Evolutionary conservation across 2,888 invertebrate species (phyloP).

Genomic region (Ectemnius cavifrons): DNA sequence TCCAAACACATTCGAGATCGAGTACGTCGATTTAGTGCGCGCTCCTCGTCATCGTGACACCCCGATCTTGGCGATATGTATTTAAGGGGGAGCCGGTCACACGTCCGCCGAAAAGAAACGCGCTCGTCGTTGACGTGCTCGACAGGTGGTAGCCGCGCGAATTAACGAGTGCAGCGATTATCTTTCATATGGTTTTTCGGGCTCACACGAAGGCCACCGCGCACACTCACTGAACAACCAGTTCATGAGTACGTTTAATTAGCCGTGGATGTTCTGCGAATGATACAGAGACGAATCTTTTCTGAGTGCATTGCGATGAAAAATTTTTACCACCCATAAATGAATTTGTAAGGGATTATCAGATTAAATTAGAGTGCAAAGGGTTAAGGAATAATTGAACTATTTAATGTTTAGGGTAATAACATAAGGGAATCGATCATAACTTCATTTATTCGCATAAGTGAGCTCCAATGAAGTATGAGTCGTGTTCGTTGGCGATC

Average conservation of each 20-base stretch:
- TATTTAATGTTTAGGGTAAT: no score
- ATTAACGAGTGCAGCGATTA: slow-evolving; percentile 62
- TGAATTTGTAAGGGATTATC: no score
- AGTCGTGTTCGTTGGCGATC: background rate
- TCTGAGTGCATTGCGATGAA: slow-evolving; percentile 10
- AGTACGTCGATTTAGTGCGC: slow-evolving; percentile 33
- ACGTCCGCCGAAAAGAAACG: slow-evolving; percentile 33
- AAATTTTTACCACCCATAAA: background rate
- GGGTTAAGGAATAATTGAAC: no score
- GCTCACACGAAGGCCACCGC: slow-evolving; percentile 2
- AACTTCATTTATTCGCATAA: background rate
- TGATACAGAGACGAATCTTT: slow-evolving; percentile 9
- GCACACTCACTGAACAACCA: background rate
- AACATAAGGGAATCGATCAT: background rate
- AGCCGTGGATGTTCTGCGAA: background rate
- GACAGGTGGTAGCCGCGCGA: slow-evolving; percentile 63
- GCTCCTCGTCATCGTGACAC: slow-evolving; percentile 13
- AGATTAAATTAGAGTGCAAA: no score
- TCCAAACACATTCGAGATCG: slow-evolving; percentile 21
- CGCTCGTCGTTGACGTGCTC: slow-evolving; percentile 15
- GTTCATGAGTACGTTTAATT: slow-evolving; percentile 10
- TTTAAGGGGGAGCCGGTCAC: slow-evolving; percentile 30
- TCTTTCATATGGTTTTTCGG: slow-evolving; percentile 43
- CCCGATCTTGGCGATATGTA: slow-evolving; percentile 33
- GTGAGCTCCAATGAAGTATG: background rate